These are phyloP conservation scores for Himalopsyche tibetana DNA, from an alignment of 2,888 invertebrate species.

Conservation along the genomic window DNA sequence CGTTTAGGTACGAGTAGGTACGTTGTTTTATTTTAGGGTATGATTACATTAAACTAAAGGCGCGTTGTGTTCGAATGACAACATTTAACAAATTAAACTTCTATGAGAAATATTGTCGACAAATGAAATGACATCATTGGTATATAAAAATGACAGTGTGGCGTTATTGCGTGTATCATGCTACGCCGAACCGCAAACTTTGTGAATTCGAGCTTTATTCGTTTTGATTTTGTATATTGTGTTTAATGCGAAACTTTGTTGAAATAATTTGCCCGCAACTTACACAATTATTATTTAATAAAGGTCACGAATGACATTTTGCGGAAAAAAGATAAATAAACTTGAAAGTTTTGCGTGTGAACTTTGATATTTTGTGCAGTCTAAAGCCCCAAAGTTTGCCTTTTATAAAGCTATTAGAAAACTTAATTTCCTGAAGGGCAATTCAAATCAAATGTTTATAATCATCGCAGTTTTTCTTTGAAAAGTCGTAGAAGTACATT, in stretches of 20 bases:
- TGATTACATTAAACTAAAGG: background rate
- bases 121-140: slow-evolving; percentile 24
- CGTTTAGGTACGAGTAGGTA: no score
- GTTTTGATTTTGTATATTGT: slow-evolving; percentile 9
- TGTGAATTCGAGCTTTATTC: background rate
- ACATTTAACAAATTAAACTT: slow-evolving; percentile 4
- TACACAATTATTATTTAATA: background rate
- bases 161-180: slow-evolving; percentile 7
- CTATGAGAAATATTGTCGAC: slow-evolving; percentile 5
- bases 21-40: background rate
- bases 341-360: slow-evolving; percentile 25
- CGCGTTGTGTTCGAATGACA: slow-evolving; percentile 13
- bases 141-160: slow-evolving; percentile 6
- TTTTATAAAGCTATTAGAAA: background rate
- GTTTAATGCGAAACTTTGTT: slow-evolving; percentile 1
- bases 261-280: slow-evolving; percentile 5
- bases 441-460: background rate
- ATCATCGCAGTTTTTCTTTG: background rate
- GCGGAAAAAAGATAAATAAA: background rate
- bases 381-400: background rate
- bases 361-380: slow-evolving; percentile 15
- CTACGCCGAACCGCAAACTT: background rate
- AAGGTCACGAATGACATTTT: slow-evolving; percentile 20
- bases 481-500: no score
- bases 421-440: background rate